Conservation (phyloP, 2,888 invertebrate species). For the Biston betularia region DNA sequence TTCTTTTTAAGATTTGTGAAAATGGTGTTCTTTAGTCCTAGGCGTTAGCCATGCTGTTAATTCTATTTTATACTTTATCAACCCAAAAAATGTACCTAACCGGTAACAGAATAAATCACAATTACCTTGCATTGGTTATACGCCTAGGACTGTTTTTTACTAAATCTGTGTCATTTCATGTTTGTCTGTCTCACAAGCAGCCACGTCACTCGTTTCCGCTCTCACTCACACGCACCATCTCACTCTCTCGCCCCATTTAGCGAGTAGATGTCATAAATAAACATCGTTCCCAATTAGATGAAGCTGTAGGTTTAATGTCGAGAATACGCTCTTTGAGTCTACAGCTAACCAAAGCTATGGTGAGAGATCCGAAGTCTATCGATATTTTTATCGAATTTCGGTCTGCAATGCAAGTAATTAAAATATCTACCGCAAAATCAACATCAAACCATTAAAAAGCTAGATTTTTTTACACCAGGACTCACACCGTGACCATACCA, state of each 20-base stretch:
- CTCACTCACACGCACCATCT: conserved; percentile 83
- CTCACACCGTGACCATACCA: too few relatives aligned
- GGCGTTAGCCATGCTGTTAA: not conserved
- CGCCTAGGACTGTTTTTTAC: conserved; percentile 35
- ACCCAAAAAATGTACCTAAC: not conserved
- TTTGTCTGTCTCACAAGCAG: conserved; percentile 74
- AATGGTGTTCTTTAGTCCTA: conserved; percentile 8
- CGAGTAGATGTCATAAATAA: conserved; percentile 62
- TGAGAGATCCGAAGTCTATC: too few relatives aligned
- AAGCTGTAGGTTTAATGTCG: not conserved
- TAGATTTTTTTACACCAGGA: not conserved
- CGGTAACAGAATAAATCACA: not conserved
- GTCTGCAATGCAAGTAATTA: not conserved
- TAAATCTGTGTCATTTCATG: conserved; percentile 59
- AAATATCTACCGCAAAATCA: not conserved
- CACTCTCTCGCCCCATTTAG: conserved; percentile 79
- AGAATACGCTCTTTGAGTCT: not conserved
- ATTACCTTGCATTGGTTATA: not conserved
- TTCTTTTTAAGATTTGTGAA: conserved; percentile 31
- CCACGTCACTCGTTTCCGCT: conserved; percentile 83
- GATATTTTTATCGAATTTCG: too few relatives aligned
- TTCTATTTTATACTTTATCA: not conserved
- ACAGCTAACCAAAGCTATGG: too few relatives aligned
- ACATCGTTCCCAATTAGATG: conserved; percentile 51
- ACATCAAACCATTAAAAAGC: not conserved